phyloP scores from a whole-genome alignment of 2,888 invertebrate species.

The Petrolisthes cinctipes region DNA sequence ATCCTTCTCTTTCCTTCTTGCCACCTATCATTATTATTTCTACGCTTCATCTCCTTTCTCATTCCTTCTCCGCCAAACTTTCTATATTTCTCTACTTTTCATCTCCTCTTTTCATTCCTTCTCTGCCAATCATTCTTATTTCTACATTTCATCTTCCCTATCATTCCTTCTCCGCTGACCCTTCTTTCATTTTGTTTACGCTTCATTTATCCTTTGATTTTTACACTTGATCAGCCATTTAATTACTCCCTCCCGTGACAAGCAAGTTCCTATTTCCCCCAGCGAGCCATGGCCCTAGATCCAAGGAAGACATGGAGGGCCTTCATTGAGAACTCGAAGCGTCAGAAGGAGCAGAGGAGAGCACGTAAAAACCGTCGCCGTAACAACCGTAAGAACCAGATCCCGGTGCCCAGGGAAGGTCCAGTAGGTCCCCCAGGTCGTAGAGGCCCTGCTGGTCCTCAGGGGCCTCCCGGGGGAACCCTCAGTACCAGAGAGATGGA shows the following conservation, averaged over 20 bases:
- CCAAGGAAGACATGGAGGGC: conserved; percentile 41
- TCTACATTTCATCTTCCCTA: too few species aligned
- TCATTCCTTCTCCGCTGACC: too few species aligned
- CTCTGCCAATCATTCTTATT: too few species aligned
- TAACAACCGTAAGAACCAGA: conserved; percentile 44
- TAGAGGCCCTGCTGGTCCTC: conserved; percentile 51
- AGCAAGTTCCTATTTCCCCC: neutral
- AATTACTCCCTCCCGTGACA: too few species aligned
- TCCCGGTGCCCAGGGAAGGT: conserved; percentile 56
- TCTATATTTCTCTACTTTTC: too few species aligned
- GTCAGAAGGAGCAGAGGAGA: conserved; percentile 27
- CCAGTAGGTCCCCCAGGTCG: conserved; percentile 57
- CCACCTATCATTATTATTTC: neutral
- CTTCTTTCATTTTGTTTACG: too few species aligned
- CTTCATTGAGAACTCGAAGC: conserved; percentile 49
- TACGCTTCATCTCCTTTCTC: neutral
- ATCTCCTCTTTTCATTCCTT: too few species aligned
- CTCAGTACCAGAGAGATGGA: conserved; percentile 57
- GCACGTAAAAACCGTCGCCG: conserved; percentile 39
- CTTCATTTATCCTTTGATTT: too few species aligned
- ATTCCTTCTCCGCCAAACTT: too few species aligned
- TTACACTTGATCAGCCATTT: too few species aligned
- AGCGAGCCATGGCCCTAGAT: conserved; percentile 29
- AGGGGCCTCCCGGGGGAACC: conserved; percentile 49
- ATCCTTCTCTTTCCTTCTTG: neutral